Conservation (phyloP, 2,113 vertebrate species). For the Canis aureus region DNA sequence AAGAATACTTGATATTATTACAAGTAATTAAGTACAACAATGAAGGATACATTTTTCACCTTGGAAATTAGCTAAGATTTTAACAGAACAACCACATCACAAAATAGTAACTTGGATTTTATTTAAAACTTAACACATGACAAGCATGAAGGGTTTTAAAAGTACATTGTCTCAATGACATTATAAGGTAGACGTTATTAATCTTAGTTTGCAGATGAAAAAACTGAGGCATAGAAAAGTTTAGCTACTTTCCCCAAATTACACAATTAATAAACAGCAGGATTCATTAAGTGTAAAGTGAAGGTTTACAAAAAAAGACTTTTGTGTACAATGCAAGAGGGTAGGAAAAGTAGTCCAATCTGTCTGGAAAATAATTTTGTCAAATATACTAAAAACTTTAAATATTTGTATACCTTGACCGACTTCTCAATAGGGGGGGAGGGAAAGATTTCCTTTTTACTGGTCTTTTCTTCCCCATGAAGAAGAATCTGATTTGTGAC, state of each 20-base stretch:
- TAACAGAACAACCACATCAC: not conserved
- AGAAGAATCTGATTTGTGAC: not conserved
- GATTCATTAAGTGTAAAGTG: not conserved
- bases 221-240: not conserved
- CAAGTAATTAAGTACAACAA: not conserved
- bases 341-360: not conserved
- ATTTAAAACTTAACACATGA: not conserved
- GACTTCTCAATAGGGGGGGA: not conserved
- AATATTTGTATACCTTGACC: not conserved
- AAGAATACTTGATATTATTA: not conserved
- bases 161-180: not conserved
- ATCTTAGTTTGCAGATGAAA: not conserved
- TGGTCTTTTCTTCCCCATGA: not conserved
- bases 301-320: not conserved
- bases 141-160: too few relatives aligned
- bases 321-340: not conserved
- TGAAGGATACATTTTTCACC: not conserved
- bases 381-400: not conserved
- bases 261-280: not conserved
- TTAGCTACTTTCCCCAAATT: not conserved
- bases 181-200: not conserved
- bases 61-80: not conserved
- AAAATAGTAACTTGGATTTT: slow-evolving; percentile 36
- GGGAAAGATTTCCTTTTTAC: not conserved
- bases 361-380: not conserved